A percentile compares a stretch with the other conserved stretches of the same genome.
Conservation (phyloP, 2,888 invertebrate genomes). For the Malthinus seriepunctatus region DNA sequence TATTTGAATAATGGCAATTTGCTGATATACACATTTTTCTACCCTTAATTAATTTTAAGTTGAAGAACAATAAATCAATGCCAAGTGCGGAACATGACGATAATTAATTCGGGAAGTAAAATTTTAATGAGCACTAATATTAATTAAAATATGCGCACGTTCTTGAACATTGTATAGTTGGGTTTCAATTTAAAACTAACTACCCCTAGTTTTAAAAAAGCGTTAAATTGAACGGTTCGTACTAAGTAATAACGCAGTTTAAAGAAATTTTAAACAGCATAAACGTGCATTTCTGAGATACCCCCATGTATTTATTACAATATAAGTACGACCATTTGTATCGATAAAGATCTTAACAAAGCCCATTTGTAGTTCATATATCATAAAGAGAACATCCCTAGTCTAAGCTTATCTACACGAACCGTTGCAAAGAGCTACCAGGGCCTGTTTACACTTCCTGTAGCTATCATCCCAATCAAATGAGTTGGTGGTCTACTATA, state of each 20-base stretch:
- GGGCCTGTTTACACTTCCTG: conserved; percentile 46
- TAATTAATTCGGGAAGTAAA: no score
- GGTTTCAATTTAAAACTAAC: no score
- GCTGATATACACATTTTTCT: no score
- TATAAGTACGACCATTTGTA: conserved; percentile 29
- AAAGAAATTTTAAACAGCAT: not conserved
- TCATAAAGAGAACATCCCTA: conserved; percentile 38
- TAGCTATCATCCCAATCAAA: conserved; percentile 38
- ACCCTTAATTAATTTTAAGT: no score
- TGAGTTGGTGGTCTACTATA: conserved; percentile 28
- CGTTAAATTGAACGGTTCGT: not conserved
- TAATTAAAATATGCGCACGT: no score
- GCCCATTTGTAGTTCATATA: conserved; percentile 35
- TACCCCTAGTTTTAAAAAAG: no score
- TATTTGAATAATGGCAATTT: no score
- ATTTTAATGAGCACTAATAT: no score
- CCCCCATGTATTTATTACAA: conserved; percentile 25
- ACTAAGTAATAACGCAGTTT: not conserved
- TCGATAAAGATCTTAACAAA: conserved; percentile 29
- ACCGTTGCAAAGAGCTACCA: conserved; percentile 42
- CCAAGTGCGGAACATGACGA: no score
- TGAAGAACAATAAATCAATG: no score
- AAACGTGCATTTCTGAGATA: conserved; percentile 10
- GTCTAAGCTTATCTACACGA: conserved; percentile 40
- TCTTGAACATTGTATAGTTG: no score